Conservation (phyloP, 2,888 invertebrate genomes). For the Pardosa pseudoannulata region DNA sequence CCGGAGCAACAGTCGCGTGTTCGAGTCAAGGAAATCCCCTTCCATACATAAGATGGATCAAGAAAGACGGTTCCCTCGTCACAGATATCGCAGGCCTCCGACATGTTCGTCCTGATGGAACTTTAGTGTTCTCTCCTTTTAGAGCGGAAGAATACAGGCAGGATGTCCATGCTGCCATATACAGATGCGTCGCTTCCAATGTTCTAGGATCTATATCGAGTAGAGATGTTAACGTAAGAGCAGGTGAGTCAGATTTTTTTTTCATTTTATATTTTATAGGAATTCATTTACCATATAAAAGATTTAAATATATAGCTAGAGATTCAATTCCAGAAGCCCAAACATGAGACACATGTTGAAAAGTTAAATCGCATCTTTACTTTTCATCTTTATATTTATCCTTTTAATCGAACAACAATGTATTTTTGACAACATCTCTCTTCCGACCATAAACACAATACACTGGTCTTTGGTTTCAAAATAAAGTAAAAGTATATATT, state of each 20-base stretch:
- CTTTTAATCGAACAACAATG: no score
- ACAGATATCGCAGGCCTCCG: conserved; percentile 71
- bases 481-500: no score
- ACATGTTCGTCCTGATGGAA: conserved; percentile 82
- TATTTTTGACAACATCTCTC: no score
- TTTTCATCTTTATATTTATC: no score
- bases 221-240: conserved; percentile 93
- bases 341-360: no score
- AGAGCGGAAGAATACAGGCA: conserved; percentile 94
- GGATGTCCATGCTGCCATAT: conserved; percentile 95
- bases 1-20: conserved; percentile 72
- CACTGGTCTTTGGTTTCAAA: no score
- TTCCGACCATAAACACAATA: no score
- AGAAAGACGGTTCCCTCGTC: conserved; percentile 70
- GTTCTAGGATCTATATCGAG: conserved; percentile 93
- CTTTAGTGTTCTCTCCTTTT: conserved; percentile 95
- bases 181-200: conserved; percentile 93
- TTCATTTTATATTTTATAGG: no score
- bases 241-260: conserved; percentile 89
- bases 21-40: conserved; percentile 70
- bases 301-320: no score
- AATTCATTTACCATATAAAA: no score
- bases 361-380: no score
- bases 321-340: no score
- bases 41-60: conserved; percentile 72